These are phyloP conservation scores for Quadroppia sp. DNA, from an alignment of 2,888 invertebrate genomes.

Conservation along the genomic window DNA sequence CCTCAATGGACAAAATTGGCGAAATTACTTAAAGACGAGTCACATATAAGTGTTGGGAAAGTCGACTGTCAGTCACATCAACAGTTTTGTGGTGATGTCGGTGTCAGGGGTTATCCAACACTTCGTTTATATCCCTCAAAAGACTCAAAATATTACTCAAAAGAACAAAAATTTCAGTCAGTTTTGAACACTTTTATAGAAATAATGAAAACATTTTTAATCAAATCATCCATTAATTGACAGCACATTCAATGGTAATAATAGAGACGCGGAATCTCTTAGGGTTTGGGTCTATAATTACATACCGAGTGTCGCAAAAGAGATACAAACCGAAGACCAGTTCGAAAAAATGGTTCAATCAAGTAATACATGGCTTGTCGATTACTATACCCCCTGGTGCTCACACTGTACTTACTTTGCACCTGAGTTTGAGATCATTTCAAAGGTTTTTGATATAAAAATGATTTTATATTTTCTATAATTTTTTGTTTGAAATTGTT, in stretches of 20 bases:
- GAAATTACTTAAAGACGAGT: constrained; percentile 54
- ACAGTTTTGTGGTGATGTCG: constrained; percentile 60
- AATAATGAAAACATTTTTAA: background rate
- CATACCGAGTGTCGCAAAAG: constrained; percentile 60
- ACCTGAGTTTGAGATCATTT: constrained; percentile 64
- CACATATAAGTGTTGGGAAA: constrained; percentile 60
- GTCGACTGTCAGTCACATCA: constrained; percentile 64
- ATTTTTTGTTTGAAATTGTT: background rate
- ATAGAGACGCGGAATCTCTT: constrained; percentile 62
- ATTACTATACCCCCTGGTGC: constrained; percentile 59
- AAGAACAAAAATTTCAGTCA: constrained; percentile 49
- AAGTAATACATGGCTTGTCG: constrained; percentile 57
- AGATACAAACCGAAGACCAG: constrained; percentile 55
- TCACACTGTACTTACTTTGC: constrained; percentile 59
- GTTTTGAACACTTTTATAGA: constrained; percentile 49
- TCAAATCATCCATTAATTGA: background rate
- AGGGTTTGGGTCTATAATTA: constrained; percentile 63
- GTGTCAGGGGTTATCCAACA: constrained; percentile 65
- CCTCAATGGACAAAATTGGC: constrained; percentile 66
- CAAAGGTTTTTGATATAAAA: constrained; percentile 57
- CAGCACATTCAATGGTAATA: constrained; percentile 61
- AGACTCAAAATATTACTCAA: constrained; percentile 49
- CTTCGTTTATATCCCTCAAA: constrained; percentile 62
- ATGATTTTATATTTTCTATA: background rate
- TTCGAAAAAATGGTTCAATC: constrained; percentile 57